Base-by-base conservation (phyloP, 23 tunicate species). In the Pegea sp. region DNA sequence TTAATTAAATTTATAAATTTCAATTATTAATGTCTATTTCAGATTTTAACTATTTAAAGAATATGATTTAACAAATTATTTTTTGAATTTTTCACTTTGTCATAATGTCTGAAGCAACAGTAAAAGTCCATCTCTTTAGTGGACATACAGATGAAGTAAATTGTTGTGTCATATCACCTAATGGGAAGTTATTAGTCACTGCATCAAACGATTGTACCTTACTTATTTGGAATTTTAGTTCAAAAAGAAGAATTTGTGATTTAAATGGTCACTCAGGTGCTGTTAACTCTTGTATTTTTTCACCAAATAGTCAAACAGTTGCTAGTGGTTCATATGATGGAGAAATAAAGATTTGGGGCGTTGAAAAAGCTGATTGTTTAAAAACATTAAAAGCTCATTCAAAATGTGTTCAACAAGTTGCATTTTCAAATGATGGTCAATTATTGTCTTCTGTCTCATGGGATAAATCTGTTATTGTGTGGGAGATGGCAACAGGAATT, bases 271-370 rank as follows among this genome's bases (percentile, higher is more conserved):
- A 84, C 50, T 31, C 31, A 0, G 95, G 84, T 7, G 76, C 95
- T 30, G 84, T 84, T 2, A 74, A 73, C 53, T 54, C 56, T 33
- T 84, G 95, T 50, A 38, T 20, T 20, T 73, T 84, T 51, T 62
- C 95, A 11, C 64, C 70, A 2, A 44, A 78, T 34, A 54, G 65
- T 23, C 67, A 63, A 58, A 4, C 22, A 0, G 27, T 84, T 19
- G 95, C 65, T n/a, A 84, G 95, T 68, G 95, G 86, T 1, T 84
- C 95, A 6, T 58, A 67, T 63, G 95, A 84, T 43, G 19, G 42
- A 29, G 52, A 76, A 23, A 64, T 61, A 11, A 68, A 71, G 67
- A 49, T 28, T 5, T 62, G 55, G 49, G 48, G 52, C 7, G 43
- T 31, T 28, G 55, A 21, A 4, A 22, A 3, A 19, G 21, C 29